Percentiles rank a stretch among this genome's conserved stretches.
phyloP scores from a whole-genome alignment of 2,888 invertebrate genomes.

The Sicus ferrugineus region DNA sequence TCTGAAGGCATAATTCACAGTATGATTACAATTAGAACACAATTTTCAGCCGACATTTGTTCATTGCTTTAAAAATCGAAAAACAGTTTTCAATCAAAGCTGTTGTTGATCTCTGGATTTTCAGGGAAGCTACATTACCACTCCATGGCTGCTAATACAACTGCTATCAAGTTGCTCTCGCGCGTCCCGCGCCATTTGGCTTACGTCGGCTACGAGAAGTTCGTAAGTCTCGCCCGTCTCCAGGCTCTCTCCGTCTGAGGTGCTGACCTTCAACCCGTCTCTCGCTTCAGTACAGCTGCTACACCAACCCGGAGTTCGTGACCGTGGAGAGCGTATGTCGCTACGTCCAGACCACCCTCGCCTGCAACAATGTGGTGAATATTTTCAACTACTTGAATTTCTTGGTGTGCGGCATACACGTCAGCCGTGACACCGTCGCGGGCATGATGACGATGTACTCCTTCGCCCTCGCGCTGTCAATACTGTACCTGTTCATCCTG shows the following conservation, averaged over 20 bases:
- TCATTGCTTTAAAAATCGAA: too few species aligned
- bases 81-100: too few species aligned
- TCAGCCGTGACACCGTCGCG: background rate
- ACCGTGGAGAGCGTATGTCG: conserved; percentile 9
- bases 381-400: conserved; percentile 31
- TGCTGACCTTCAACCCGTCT: too few species aligned
- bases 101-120: too few species aligned
- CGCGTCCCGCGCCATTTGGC: conserved; percentile 19
- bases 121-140: too few species aligned
- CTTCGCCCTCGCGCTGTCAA: background rate
- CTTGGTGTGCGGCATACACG: conserved; percentile 3
- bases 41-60: too few species aligned
- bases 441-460: background rate
- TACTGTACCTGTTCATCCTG: conserved; percentile 4
- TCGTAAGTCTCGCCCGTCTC: background rate
- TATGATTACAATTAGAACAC: too few species aligned
- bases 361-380: conserved; percentile 21
- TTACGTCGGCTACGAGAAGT: conserved; percentile 12
- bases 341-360: conserved; percentile 15
- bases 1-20: too few species aligned
- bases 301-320: conserved; percentile 5
- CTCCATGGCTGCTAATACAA: too few species aligned
- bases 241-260: background rate
- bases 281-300: conserved; percentile 4
- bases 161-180: too few species aligned